These are phyloP conservation scores for Psittacara wagleri DNA, from an alignment of 2,113 vertebrate genomes.

Conservation along the genomic window DNA sequence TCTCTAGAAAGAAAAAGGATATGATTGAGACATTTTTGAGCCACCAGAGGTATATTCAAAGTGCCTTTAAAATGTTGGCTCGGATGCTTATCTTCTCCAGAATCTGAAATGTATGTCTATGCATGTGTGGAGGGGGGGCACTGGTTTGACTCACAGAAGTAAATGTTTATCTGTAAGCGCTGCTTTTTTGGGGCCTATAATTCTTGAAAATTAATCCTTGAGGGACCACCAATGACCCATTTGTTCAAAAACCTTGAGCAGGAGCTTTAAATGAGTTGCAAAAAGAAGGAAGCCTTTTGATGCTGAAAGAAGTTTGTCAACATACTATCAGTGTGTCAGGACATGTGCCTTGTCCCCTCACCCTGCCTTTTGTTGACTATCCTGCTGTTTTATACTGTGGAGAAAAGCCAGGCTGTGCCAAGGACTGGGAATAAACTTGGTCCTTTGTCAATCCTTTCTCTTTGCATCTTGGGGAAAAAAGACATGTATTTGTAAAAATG, in stretches of 20 bases:
- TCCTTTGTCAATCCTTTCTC: not conserved
- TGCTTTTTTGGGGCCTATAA: not conserved
- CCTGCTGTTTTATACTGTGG: not conserved
- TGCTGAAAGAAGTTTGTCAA: not conserved
- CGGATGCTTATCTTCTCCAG: not conserved
- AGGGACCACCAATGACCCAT: not conserved
- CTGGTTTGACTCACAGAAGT: not conserved
- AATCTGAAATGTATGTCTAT: not conserved
- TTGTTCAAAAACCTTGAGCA: not conserved
- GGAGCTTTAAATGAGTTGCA: not conserved
- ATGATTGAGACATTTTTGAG: not conserved
- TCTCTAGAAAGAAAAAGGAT: not conserved
- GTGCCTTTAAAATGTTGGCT: not conserved
- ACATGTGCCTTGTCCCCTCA: not conserved
- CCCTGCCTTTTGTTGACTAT: not conserved
- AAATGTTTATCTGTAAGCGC: not conserved
- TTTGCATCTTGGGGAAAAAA: not conserved
- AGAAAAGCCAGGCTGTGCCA: not conserved
- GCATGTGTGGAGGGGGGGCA: fast-evolving
- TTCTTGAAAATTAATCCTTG: constrained; percentile 3
- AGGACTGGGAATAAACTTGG: not conserved
- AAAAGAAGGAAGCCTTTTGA: not conserved
- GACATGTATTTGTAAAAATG: not conserved
- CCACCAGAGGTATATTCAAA: not conserved
- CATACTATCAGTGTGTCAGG: not conserved